These are phyloP conservation scores for Desmophyllum pertusum DNA, from an alignment of 92 coral and sea anemone species.

Conservation along the genomic window DNA sequence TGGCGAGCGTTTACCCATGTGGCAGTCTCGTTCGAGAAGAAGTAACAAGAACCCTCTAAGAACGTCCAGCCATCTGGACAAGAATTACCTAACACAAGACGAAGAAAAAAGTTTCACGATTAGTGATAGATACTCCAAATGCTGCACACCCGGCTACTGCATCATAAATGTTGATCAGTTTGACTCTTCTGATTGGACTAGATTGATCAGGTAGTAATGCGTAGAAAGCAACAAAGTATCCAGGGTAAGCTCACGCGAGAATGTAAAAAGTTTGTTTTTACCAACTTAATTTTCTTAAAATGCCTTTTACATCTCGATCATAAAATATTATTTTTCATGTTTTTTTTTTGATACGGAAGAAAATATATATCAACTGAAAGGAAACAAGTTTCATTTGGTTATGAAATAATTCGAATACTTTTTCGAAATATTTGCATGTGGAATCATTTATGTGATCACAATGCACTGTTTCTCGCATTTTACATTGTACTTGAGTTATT, in stretches of 20 bases:
- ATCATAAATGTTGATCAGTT: not conserved
- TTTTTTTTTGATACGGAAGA: not conserved
- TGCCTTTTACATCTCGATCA: too few species aligned
- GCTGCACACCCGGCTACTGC: too few species aligned
- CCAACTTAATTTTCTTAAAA: too few species aligned
- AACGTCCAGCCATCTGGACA: conserved; percentile 27
- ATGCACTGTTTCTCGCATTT: not conserved
- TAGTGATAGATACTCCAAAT: too few species aligned
- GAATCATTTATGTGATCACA: not conserved
- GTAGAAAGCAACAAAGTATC: too few species aligned
- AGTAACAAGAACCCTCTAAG: conserved; percentile 30
- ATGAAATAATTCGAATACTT: not conserved
- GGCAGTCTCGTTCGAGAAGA: conserved; percentile 37
- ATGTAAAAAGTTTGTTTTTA: too few species aligned
- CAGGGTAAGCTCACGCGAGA: too few species aligned
- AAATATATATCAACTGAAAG: not conserved
- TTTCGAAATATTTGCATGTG: not conserved
- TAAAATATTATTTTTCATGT: too few species aligned
- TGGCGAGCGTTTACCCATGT: conserved; percentile 34
- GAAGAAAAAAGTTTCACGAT: not conserved
- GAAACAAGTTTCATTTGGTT: not conserved
- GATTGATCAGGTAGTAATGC: too few species aligned
- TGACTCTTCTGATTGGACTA: not conserved
- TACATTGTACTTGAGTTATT: too few species aligned
- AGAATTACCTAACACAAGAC: not conserved